Base-by-base conservation (phyloP, 2,888 invertebrate genomes). In the Melinaea marsaeus region DNA sequence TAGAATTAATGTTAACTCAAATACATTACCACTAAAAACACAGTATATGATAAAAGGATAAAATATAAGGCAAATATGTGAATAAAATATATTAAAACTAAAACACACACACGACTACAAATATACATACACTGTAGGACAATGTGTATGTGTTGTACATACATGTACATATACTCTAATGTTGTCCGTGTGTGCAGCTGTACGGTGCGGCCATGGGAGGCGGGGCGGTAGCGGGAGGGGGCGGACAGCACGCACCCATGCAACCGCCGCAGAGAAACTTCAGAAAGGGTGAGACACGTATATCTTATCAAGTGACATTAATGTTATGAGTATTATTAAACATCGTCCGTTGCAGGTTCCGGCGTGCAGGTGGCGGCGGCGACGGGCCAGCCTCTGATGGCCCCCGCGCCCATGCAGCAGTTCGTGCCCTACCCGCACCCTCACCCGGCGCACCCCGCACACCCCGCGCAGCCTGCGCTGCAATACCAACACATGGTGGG, bases 331-430 rank as follows among this genome's bases (percentile, higher is more conserved):
- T 37, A 37, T 37, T 37, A 37, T 37, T 37, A 37, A 37, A 6
- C 37, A 42, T 9, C 9, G 42, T 9, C 5, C 48, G 62, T 54
- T 64, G 3, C 60, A 62, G 75, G 75, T 3, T 78, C 86, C 78
- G 94, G 95, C 77, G 95, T 97, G 92, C 96, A 96, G 79, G 95
- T 96, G 68, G 95, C 95, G 34, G 95, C 95, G 63, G 94, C 94
- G 67, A 96, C 96, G 48, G 97, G 97, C 0, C 97, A 96, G 83
- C 97, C 97, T 4, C 90, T 97, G 64, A 85, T 97, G 74, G 95
- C 97, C 51, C 95, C 96, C 33, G 95, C 94, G 32, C 95, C 96
- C 11, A 90, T 96, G 79, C 95, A 94, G 78, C 94, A 92, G 72
- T 92, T 92, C 81, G 90, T 93, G 79, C 93, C 93, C 70, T 92